Evolutionary conservation across 2,888 invertebrate genomes (phyloP).

Genomic region (Xylocampa areola): DNA sequence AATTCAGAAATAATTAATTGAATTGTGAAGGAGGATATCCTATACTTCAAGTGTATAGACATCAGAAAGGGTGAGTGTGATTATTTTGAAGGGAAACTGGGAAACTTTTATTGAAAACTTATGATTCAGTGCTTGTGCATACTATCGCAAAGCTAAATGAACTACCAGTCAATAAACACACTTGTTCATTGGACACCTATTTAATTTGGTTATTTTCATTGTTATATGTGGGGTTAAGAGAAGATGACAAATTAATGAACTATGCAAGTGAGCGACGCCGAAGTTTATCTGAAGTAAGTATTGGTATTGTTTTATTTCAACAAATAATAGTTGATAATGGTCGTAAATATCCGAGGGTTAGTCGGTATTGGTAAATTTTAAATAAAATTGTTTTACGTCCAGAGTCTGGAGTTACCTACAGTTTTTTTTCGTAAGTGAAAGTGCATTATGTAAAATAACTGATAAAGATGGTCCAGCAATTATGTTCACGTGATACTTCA

Average conservation of each 20-base stretch:
- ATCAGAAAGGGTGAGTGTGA: constrained; percentile 43
- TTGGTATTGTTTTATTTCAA: neutral
- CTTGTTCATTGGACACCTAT: constrained; percentile 1
- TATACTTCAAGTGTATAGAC: constrained; percentile 13
- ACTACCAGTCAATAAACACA: constrained; percentile 6
- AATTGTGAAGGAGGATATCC: constrained; percentile 18
- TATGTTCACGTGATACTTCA: constrained; percentile 3
- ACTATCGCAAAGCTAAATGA: constrained; percentile 8
- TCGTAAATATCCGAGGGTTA: too few relatives aligned
- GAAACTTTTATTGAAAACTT: constrained; percentile 6
- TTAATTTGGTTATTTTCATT: constrained; percentile 21
- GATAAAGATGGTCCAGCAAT: neutral
- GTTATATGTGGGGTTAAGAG: constrained; percentile 26
- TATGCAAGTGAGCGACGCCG: neutral
- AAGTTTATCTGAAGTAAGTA: constrained; percentile 11
- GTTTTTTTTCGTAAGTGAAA: too few relatives aligned
- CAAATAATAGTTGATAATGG: too few relatives aligned
- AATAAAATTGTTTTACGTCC: too few relatives aligned
- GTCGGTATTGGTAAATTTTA: too few relatives aligned
- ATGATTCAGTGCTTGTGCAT: constrained; percentile 15
- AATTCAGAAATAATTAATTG: constrained; percentile 4
- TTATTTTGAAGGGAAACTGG: constrained; percentile 6
- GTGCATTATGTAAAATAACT: too few relatives aligned
- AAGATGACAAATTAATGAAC: neutral
- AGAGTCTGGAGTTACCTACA: too few relatives aligned